These are phyloP conservation scores for Hypotaenidia philippensis DNA, from an alignment of 2,797 vertebrate species.

Conservation along the genomic window DNA sequence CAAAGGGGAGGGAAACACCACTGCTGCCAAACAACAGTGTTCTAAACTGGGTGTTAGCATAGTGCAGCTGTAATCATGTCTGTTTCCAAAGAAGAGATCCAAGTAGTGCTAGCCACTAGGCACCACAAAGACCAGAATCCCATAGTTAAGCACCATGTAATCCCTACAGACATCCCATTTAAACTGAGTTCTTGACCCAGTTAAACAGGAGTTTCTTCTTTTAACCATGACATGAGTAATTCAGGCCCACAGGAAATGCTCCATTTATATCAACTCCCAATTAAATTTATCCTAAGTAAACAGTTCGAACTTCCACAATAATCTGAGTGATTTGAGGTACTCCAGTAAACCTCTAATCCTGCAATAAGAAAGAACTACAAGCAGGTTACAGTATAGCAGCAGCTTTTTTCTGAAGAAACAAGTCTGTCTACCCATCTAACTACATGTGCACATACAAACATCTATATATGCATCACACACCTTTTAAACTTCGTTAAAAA, in stretches of 20 bases:
- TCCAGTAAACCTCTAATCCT: not conserved
- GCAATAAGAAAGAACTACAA: not conserved
- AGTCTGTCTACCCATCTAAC: not conserved
- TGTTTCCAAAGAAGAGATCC: not conserved
- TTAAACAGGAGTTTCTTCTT: slow-evolving; percentile 56
- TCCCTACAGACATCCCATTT: slow-evolving; percentile 36
- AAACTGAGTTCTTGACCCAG: slow-evolving; percentile 52
- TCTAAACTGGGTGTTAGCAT: not conserved
- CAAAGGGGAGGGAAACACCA: not conserved
- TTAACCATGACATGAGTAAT: slow-evolving; percentile 15
- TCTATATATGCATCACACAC: not conserved
- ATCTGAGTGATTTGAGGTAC: not conserved
- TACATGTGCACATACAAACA: not conserved
- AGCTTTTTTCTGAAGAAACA: not conserved
- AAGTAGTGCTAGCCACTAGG: not conserved
- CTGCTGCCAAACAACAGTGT: not conserved
- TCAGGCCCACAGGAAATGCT: slow-evolving; percentile 33
- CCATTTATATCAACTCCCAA: slow-evolving; percentile 30
- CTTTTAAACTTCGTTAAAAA: not conserved
- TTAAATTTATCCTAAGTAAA: slow-evolving; percentile 24
- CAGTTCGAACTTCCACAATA: not conserved
- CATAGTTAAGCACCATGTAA: slow-evolving; percentile 34
- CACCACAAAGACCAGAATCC: slow-evolving; percentile 17
- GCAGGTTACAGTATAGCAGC: not conserved
- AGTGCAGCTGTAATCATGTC: not conserved